Evolutionary conservation across 92 coral and sea anemone genomes (phyloP).

Genomic region (Plumapathes pennacea): DNA sequence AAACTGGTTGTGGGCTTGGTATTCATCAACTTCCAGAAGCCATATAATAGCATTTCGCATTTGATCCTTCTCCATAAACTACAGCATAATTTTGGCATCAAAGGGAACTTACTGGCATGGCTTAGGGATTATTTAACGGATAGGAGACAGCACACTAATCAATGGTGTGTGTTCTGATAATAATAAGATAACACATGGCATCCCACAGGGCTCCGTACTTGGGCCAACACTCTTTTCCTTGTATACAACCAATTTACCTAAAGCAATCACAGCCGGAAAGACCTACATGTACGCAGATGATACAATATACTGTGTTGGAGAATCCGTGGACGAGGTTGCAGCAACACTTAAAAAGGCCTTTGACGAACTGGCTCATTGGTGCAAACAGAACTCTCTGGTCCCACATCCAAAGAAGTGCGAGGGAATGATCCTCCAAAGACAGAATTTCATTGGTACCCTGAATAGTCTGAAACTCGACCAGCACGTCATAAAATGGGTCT

Average conservation of each 20-base stretch:
- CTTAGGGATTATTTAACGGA: constrained; percentile 23
- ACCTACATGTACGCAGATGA: background rate
- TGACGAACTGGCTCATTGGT: background rate
- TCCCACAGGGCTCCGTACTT: constrained; percentile 26
- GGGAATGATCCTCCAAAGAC: constrained; percentile 1
- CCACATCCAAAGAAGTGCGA: background rate
- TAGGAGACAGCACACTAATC: constrained; percentile 34
- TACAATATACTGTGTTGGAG: background rate
- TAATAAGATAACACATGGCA: constrained; percentile 17
- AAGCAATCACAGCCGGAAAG: background rate
- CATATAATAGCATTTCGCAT: constrained; percentile 47
- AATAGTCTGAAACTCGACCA: background rate
- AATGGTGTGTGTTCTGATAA: constrained; percentile 18
- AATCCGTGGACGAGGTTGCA: background rate
- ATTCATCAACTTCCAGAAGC: constrained; percentile 40
- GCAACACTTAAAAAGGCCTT: constrained; percentile 2
- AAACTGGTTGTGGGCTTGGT: constrained; percentile 32
- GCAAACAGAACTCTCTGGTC: constrained; percentile 4
- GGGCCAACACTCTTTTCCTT: constrained; percentile 31
- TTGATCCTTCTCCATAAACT: constrained; percentile 33
- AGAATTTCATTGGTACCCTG: constrained; percentile 6
- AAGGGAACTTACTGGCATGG: constrained; percentile 40
- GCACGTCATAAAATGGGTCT: constrained; percentile 4
- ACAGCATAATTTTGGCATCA: constrained; percentile 25
- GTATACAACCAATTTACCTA: constrained; percentile 21